Base-by-base conservation (phyloP, 2,888 invertebrate species). In the Cyclophora albipunctata region DNA sequence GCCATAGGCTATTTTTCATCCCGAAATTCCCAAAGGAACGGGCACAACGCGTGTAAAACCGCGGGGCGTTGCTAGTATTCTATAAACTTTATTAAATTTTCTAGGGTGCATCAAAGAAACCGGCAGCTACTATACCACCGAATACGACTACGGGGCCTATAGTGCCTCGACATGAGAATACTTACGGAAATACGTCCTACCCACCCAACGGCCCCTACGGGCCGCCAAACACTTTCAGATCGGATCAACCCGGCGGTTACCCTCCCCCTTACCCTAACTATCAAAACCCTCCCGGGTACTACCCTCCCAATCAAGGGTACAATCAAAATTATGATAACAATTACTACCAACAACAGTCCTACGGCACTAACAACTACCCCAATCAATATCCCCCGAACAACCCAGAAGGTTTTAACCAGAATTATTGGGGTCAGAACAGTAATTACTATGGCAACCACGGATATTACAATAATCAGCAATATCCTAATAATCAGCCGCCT, bases 91-190 rank as follows among this genome's bases (percentile, higher is more conserved):
- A 20, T 20, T 20, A 1, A 20, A 20, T 20, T 40, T 46, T 48
- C 41, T 63, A 88, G 87, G 85, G 84, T 46, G 69, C 84, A 37
- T 59, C 80, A 6, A 89, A 88, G 60, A 89, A 90, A 57, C 90
- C 89, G 41, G 89, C 90, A 34, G 89, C 89, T 7, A 87, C 89
- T 20, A 88, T 90, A 58, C 82, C 80, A 20, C 90, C 90, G 34
- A 89, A 86, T 55, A 84, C 80, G 20, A 75, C 78, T 4, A 73
- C 74, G 5, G 76, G 71, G 1, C 56, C 77, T 1, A 50, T 64
- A 4, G 66, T 60, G 0, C 64, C 73, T 37, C 73, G 76, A 3
- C 67, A 68, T 37, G 83, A 82, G 2, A 61, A 63, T 42, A 51
- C 69, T 5, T 81, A 73, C 49, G 73, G 71, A 3, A 81, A 75